Conservation (phyloP, 2,113 vertebrate species). For the Tiliqua scincoides region DNA sequence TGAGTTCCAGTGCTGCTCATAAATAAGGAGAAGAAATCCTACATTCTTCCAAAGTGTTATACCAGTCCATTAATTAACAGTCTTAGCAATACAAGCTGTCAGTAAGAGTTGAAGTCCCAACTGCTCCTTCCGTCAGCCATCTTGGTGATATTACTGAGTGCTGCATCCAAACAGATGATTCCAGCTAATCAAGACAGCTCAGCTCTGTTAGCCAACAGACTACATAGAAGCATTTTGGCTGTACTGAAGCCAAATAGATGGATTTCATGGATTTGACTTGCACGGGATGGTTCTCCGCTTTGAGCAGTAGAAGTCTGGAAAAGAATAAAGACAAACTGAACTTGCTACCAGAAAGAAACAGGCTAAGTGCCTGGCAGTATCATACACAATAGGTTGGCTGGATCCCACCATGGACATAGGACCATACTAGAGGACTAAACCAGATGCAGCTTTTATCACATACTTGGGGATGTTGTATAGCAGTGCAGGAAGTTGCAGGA, state of each 20-base stretch:
- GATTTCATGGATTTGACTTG: conserved; percentile 81
- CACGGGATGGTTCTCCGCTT: conserved; percentile 78
- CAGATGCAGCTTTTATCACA: too few species aligned
- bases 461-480: background rate
- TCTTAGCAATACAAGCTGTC: conserved; percentile 9
- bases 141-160: background rate
- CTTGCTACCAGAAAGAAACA: background rate
- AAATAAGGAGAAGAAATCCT: background rate
- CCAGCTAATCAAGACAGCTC: background rate
- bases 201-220: background rate
- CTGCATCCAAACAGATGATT: background rate
- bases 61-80: conserved; percentile 16
- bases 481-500: too few species aligned
- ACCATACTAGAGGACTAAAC: too few species aligned
- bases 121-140: background rate
- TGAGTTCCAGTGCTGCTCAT: conserved; percentile 13
- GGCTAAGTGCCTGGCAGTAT: background rate
- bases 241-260: too few species aligned
- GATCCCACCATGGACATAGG: background rate
- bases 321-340: conserved; percentile 33
- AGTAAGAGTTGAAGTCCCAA: background rate
- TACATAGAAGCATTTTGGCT: background rate
- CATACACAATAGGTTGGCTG: background rate
- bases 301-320: conserved; percentile 88
- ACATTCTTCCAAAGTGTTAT: conserved; percentile 19